Percentiles rank a stretch among this genome's conserved stretches.
phyloP scores from a whole-genome alignment of 2,888 invertebrate genomes.

The Pardosa pseudoannulata region DNA sequence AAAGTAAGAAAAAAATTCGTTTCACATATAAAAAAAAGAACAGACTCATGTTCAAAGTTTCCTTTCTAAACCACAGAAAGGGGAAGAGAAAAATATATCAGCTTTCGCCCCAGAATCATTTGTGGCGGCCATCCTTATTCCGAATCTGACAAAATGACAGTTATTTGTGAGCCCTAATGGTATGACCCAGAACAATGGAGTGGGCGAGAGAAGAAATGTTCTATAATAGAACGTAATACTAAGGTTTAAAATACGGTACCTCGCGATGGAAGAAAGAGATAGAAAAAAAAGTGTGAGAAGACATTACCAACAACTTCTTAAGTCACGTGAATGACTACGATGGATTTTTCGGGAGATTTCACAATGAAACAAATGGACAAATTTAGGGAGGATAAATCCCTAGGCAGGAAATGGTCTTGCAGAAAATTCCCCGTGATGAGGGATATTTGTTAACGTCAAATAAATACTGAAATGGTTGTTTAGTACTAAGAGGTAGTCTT shows the following conservation, averaged over 20 bases:
- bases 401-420: neutral
- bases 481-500: too few species aligned
- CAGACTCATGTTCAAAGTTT: neutral
- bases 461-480: too few species aligned
- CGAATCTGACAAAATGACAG: conserved; percentile 32
- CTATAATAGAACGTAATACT: conserved; percentile 42
- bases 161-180: conserved; percentile 39
- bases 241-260: conserved; percentile 22
- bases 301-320: conserved; percentile 13
- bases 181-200: conserved; percentile 53
- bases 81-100: neutral
- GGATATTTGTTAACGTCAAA: neutral
- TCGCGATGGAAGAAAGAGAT: neutral
- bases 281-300: conserved; percentile 8
- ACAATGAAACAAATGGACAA: neutral
- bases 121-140: conserved; percentile 41
- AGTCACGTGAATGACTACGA: neutral
- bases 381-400: neutral
- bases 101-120: conserved; percentile 26
- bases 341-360: neutral
- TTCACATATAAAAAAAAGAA: too few species aligned
- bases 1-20: too few species aligned
- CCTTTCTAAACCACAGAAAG: neutral
- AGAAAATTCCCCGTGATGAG: neutral
- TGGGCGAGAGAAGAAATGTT: conserved; percentile 25